These are phyloP conservation scores for Sparidentex hasta DNA, from an alignment of 2,797 vertebrate species.

Conservation along the genomic window DNA sequence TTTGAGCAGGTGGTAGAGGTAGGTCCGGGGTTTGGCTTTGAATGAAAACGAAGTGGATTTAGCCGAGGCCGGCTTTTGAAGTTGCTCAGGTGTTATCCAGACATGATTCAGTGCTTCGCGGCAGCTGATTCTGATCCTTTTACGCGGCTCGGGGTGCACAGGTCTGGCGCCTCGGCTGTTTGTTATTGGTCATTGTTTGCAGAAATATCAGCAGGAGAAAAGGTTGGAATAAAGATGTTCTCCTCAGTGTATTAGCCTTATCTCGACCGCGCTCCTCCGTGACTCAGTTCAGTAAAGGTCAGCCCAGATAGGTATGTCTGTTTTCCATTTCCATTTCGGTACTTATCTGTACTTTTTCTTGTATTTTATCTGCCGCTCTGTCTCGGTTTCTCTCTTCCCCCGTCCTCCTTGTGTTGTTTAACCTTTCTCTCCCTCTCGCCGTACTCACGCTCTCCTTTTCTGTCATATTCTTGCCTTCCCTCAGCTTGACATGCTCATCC, in stretches of 20 bases:
- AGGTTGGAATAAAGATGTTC: conserved; percentile 76
- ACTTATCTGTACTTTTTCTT: conserved; percentile 69
- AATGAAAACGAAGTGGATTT: conserved; percentile 41
- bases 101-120: conserved; percentile 7
- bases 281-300: conserved; percentile 76
- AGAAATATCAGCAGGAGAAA: conserved; percentile 73
- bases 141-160: conserved; percentile 44
- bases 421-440: conserved; percentile 54
- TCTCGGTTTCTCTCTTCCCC: conserved; percentile 27
- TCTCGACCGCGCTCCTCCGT: conserved; percentile 63
- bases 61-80: background rate
- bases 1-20: conserved; percentile 38
- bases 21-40: background rate
- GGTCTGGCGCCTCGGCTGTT: conserved; percentile 44
- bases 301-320: conserved; percentile 69
- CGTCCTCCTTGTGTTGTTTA: conserved; percentile 45
- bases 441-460: conserved; percentile 25
- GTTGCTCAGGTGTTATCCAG: conserved; percentile 5
- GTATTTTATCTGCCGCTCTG: conserved; percentile 58
- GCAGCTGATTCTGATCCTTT: conserved; percentile 38
- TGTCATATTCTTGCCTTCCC: conserved; percentile 25
- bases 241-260: conserved; percentile 70
- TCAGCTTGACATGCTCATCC: conserved; percentile 23
- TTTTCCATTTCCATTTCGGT: conserved; percentile 70
- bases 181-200: conserved; percentile 58